Base-by-base conservation (phyloP, 2,113 vertebrate genomes). In the Hucho hucho region DNA sequence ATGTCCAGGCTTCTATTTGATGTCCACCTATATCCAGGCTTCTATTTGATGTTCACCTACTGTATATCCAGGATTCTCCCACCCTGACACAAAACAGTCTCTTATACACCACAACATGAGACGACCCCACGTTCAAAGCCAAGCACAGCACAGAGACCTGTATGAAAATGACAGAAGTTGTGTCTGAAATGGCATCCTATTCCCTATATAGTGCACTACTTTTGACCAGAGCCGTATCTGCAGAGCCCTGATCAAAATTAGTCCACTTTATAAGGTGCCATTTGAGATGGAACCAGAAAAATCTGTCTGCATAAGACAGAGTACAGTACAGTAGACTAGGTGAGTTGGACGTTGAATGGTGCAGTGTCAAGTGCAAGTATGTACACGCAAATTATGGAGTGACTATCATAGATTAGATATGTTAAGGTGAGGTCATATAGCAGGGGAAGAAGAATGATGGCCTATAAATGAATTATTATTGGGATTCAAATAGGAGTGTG, bases 221-320 rank as follows among this genome's bases (percentile, higher is more conserved):
- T 1, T 43, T 11, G 37, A 37, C 37, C 37, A 37, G 37, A 37
- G 7, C 37, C 7, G 1, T 37, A 29, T 29, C 29, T 5, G 32
- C 32, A 32, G 37, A 79, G 86, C 86, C 85, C 77, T 80, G 69
- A 79, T 73, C 76, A 80, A 86, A 75, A 75, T 13, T 1, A 53
- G 16, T 43, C 9, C 37, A 43, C 9, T 43, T 43, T 1, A 43
- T 43, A 43, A 2, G 7, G 37, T 43, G 37, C 37, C 37, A 43
- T 43, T 11, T 43, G 9, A 43, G 37, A 43, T 43, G 37, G 37
- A 12, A 43, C 37, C 7, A 43, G 37, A 43, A 2, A 43, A 43
- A 12, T 9, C 37, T 43, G 37, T 43, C 37, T 3, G 9, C 7
- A 43, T 43, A 43, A 43, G 37, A 43, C 37, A 43, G 32, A 32